Base-by-base conservation (phyloP, 2,888 invertebrate species). In the Sarcophaga rosellei region DNA sequence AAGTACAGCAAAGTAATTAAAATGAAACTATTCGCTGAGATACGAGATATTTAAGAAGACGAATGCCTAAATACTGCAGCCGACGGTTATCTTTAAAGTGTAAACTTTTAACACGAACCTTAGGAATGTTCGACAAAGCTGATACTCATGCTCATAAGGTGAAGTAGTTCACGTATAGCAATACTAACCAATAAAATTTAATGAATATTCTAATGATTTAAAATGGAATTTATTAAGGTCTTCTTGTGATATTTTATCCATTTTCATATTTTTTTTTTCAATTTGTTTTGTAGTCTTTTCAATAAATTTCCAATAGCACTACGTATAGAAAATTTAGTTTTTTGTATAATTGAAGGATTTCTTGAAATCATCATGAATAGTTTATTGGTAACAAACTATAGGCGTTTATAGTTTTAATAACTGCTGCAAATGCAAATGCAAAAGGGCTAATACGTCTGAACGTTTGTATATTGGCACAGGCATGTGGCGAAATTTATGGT, bases 331-430 rank as follows among this genome's bases (percentile, higher is more conserved):
- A 15, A 44, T 25, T 17, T 72, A 10, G 8, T 35, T 35, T 2
- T 35, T 35, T 35, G 35, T 8, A 8, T 57, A 61, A 62, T 57
- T 70, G 23, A 63, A 74, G 25, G 65, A 74, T 57, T 74, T 70
- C 62, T 81, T 35, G 53, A 78, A 84, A 78, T 65, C 77, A 77
- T 81, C 76, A 73, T 74, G 61, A 61, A 74, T 44, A 81, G 70
- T 86, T 86, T 84, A 78, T 81, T 81, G 84, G 65, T 78, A 53
- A 66, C 70, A 62, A 70, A 72, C 53, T 79, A 82, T 66, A 73
- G 79, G 61, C 66, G 53, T n/a, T 76, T 79, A 76, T 57, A 65
- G 66, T 82, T 74, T 75, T 44, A 70, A 15, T 72, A 74, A 47
- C 77, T 44, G 68, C 78, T 73, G 79, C 85, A 86, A 47, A 59